Percentiles rank a stretch among this genome's conserved stretches.
Evolutionary conservation across 2,113 vertebrate genomes (phyloP).

Genomic region (Embiotoca jacksoni): DNA sequence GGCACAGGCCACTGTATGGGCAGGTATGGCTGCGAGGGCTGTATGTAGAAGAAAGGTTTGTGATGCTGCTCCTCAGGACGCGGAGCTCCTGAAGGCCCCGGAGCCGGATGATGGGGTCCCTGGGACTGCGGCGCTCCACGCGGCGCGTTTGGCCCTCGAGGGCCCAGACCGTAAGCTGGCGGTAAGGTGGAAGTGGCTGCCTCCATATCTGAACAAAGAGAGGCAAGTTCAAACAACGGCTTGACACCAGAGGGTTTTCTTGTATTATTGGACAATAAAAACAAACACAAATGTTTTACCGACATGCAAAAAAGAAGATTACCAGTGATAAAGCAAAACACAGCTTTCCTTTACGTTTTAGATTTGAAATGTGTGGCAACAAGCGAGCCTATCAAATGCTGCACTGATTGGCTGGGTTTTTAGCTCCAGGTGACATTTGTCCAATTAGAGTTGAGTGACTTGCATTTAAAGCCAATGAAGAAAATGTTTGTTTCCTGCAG

Average conservation of each 20-base stretch:
- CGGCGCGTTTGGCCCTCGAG: constrained; percentile 46
- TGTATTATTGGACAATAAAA: too few relatives aligned
- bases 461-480: constrained; percentile 33
- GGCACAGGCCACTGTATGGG: constrained; percentile 83
- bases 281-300: neutral
- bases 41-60: constrained; percentile 83
- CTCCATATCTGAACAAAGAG: constrained; percentile 69
- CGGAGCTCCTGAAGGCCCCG: constrained; percentile 46
- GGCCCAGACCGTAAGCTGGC: constrained; percentile 43
- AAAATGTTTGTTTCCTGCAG: neutral
- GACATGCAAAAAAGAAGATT: constrained; percentile 30
- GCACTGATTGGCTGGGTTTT: constrained; percentile 52
- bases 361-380: constrained; percentile 32
- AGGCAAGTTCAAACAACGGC: neutral
- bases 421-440: constrained; percentile 49
- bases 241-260: too few relatives aligned
- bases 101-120: neutral
- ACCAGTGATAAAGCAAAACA: constrained; percentile 17
- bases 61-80: constrained; percentile 68
- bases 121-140: constrained; percentile 31
- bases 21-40: constrained; percentile 77
- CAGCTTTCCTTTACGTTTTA: neutral
- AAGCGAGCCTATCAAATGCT: neutral
- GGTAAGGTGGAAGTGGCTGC: constrained; percentile 52
- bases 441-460: constrained; percentile 35